Base-by-base conservation (phyloP, 1,140 invertebrate species). In the Aphelinus atriplicis region DNA sequence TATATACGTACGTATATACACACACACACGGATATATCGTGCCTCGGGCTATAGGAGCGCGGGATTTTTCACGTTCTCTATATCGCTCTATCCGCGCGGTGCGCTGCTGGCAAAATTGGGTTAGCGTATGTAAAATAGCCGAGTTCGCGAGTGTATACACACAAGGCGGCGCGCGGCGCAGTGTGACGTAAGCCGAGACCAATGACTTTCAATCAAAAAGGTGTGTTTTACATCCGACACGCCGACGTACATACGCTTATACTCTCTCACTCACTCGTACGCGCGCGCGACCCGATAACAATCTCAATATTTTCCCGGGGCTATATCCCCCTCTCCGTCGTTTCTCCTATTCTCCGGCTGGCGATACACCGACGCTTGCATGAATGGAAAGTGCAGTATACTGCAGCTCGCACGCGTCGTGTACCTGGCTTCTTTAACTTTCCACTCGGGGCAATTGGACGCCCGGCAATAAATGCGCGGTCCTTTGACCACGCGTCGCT, bases 121-220 rank as follows among this genome's bases (percentile, higher is more conserved):
- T 67, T 65, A 58, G 48, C 57, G 50, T 26, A 56, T 68, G 56
- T 51, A 68, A 67, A 67, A 67, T 68, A 61, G 55, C 48, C 50
- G 55, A 61, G 9, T 73, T 5, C 7, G 26, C 10, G 3, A 9
- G 56, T 9, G 43, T 7, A 56, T 42, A 5, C 50, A 53, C 4
- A 6, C 4, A 45, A 2, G 63, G 2, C 2, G 10, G 46, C 10
- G 63, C 26, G 6, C 47, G n/a, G 26, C 2, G 10, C 7, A 26
- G 46, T 9, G 43, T 72, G 62, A 72, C 55, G 62, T 58, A 72
- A 72, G 70, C 42, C 47, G 0, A 48, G 5, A 9, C 2, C 45
- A 7, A 73, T 73, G 55, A 60, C 53, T 73, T 64, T 64, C 53
- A 42, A 60, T 51, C 51, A 66, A 58, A 60, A 50, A 56, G 50